These are phyloP conservation scores for Drosophila anceps DNA, from an alignment of 2,888 invertebrate genomes.

Conservation along the genomic window DNA sequence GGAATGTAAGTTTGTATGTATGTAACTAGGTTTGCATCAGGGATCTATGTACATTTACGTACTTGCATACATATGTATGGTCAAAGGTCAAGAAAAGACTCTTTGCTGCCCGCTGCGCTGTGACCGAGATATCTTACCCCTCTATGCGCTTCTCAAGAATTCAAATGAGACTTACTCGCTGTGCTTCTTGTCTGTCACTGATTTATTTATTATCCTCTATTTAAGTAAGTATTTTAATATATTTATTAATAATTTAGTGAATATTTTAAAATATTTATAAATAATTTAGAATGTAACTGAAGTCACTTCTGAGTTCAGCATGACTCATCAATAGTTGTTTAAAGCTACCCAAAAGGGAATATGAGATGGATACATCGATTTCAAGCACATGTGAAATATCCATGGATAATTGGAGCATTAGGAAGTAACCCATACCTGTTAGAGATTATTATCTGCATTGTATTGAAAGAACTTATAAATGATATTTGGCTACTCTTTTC, in stretches of 20 bases:
- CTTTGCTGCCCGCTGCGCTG: neutral
- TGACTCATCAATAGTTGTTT: neutral
- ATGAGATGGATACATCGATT: neutral
- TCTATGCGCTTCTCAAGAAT: neutral
- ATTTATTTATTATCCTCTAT: neutral
- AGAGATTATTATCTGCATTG: constrained; percentile 22
- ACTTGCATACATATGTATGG: too few relatives aligned
- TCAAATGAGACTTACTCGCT: neutral
- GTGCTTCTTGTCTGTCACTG: neutral
- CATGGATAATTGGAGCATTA: constrained; percentile 24
- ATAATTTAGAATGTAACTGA: neutral
- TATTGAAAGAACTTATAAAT: constrained; percentile 12
- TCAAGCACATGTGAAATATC: neutral
- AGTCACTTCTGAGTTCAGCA: neutral
- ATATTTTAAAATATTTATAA: neutral
- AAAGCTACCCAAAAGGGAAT: neutral
- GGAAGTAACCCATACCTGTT: constrained; percentile 12
- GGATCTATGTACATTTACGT: too few relatives aligned
- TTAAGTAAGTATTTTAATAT: too few relatives aligned
- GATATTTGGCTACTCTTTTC: constrained; percentile 28
- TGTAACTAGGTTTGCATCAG: too few relatives aligned
- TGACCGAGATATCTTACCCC: neutral
- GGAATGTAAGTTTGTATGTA: too few relatives aligned
- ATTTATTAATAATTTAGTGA: too few relatives aligned
- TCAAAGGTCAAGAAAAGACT: neutral